Conservation (phyloP, 2,113 vertebrate genomes). For the Junco hyemalis region DNA sequence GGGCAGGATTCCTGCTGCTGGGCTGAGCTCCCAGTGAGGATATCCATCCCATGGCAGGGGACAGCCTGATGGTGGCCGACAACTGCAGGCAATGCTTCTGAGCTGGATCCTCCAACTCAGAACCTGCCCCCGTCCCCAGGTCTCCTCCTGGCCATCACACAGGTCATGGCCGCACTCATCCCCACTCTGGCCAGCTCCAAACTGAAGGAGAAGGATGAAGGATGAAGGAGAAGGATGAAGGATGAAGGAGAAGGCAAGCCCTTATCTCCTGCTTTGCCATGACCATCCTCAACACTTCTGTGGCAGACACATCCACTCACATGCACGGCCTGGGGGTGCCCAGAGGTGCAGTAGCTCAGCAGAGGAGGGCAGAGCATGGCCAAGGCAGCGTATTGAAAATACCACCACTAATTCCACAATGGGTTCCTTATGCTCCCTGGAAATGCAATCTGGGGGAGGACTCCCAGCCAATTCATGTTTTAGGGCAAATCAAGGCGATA, state of each 20-base stretch:
- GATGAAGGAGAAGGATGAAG: not conserved
- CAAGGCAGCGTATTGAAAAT: conserved; percentile 6
- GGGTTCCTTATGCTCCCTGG: conserved; percentile 59
- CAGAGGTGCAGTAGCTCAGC: not conserved
- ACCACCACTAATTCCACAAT: conserved; percentile 55
- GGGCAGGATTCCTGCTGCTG: not conserved
- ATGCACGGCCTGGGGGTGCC: not conserved
- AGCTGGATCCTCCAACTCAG: not conserved
- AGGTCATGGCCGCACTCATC: not conserved
- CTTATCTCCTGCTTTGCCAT: not conserved
- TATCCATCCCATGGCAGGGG: not conserved
- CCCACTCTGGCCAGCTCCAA: not conserved
- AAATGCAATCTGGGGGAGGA: conserved; percentile 21
- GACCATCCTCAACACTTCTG: not conserved
- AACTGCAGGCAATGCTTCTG: not conserved
- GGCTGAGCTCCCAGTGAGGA: accelerated
- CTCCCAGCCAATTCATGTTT: conserved; percentile 47
- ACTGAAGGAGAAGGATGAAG: not conserved
- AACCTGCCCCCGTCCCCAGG: not conserved
- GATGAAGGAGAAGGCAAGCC: not conserved
- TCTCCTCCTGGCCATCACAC: not conserved
- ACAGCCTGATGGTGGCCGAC: not conserved
- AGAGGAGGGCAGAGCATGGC: not conserved
- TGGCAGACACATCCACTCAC: not conserved
- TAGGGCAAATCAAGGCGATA: conserved; percentile 42